Percentiles rank a stretch among this genome's conserved stretches.
Conservation (phyloP, 2,797 vertebrate species). For the Chaetodon trifasciatus region DNA sequence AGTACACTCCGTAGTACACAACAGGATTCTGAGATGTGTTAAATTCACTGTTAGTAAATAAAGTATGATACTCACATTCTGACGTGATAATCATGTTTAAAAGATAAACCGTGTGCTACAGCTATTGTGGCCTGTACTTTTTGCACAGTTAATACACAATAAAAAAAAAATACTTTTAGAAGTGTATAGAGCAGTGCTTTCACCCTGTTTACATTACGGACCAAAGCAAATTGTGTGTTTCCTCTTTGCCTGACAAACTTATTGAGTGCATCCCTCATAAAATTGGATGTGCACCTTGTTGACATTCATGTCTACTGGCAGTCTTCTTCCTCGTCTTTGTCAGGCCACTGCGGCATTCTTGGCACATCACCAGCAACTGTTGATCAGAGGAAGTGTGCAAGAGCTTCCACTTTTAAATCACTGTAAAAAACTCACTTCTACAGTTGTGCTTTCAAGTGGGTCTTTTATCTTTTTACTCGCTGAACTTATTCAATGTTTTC, state of each 20-base stretch:
- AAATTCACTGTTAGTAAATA: too few relatives aligned
- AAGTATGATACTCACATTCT: too few relatives aligned
- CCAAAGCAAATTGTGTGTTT: not conserved
- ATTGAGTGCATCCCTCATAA: not conserved
- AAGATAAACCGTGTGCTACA: not conserved
- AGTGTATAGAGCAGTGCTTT: not conserved
- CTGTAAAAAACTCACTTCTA: not conserved
- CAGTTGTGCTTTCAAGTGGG: not conserved
- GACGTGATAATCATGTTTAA: too few relatives aligned
- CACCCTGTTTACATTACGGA: too few relatives aligned
- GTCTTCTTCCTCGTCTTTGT: not conserved
- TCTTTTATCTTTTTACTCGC: not conserved
- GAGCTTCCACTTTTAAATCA: not conserved
- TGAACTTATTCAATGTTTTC: not conserved
- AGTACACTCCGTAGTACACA: too few relatives aligned
- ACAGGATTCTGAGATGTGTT: too few relatives aligned
- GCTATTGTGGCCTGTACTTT: not conserved
- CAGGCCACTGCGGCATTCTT: not conserved
- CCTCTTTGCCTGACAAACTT: not conserved
- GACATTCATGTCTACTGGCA: not conserved
- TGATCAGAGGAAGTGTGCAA: slow-evolving; percentile 3
- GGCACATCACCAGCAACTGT: not conserved
- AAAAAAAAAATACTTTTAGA: not conserved
- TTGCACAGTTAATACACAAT: too few relatives aligned
- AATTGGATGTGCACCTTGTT: not conserved